Conservation (phyloP, 2,797 vertebrate genomes). For the Clarias fuscus region DNA sequence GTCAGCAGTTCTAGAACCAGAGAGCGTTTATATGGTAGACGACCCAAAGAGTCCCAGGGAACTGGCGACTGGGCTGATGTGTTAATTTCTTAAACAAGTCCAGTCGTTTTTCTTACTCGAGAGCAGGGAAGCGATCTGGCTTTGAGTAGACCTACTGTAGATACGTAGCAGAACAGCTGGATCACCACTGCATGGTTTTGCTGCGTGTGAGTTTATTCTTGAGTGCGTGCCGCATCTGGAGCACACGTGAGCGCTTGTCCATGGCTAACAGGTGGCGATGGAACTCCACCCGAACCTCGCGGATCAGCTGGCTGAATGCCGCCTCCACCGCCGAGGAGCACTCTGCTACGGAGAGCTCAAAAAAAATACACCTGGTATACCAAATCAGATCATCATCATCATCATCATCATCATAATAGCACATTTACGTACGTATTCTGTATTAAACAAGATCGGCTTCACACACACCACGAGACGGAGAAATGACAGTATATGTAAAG, state of each 20-base stretch:
- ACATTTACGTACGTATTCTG: background rate
- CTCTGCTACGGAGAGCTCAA: slow-evolving; percentile 76
- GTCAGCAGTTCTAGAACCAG: background rate
- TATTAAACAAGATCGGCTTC: background rate
- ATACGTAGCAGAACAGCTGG: background rate
- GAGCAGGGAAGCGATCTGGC: background rate
- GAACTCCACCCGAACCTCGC: slow-evolving; percentile 71
- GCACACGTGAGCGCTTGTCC: slow-evolving; percentile 74
- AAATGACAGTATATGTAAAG: background rate
- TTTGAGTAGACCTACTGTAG: background rate
- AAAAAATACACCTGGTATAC: slow-evolving; percentile 67
- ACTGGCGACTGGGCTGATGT: background rate
- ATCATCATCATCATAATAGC: background rate
- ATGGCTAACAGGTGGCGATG: slow-evolving; percentile 65
- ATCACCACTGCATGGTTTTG: slow-evolving; percentile 80
- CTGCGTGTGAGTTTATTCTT: slow-evolving; percentile 74
- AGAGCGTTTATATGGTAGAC: no score
- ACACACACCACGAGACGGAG: background rate
- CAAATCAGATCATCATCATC: background rate
- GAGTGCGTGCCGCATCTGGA: slow-evolving; percentile 72
- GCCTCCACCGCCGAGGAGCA: slow-evolving; percentile 65
- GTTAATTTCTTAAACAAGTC: background rate
- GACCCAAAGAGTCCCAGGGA: background rate
- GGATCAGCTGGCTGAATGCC: slow-evolving; percentile 67
- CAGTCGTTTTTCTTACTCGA: background rate